Conservation (phyloP, 2,113 vertebrate genomes). For the Hemiprocne comata region DNA sequence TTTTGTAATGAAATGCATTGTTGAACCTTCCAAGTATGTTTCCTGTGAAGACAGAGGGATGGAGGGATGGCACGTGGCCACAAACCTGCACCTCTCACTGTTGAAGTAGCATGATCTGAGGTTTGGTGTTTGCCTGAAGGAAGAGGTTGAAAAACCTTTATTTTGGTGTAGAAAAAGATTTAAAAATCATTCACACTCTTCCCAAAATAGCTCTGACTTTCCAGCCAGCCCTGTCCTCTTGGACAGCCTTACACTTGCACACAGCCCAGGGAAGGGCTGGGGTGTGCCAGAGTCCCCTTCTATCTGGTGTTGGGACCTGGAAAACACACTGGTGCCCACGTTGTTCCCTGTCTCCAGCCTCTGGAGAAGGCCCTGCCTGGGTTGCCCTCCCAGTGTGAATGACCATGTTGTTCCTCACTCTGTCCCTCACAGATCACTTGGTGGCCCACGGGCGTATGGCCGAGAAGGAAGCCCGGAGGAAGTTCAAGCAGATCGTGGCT, state of each 20-base stretch:
- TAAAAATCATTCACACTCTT: fast-evolving
- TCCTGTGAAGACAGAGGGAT: not conserved
- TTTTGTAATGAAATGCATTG: not conserved
- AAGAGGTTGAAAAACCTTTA: not conserved
- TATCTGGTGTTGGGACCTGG: not conserved
- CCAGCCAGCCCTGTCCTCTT: not conserved
- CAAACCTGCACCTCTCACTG: not conserved
- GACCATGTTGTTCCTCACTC: not conserved
- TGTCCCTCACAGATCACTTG: slow-evolving; percentile 85
- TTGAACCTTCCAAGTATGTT: not conserved
- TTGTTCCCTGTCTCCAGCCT: not conserved
- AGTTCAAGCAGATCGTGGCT: slow-evolving; percentile 98
- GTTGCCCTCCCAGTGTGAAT: not conserved
- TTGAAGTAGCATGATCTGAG: fast-evolving
- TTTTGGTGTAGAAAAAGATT: not conserved
- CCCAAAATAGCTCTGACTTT: not conserved
- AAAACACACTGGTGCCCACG: fast-evolving
- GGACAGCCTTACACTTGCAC: not conserved
- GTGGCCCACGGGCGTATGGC: slow-evolving; percentile 98
- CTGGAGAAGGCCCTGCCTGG: not conserved
- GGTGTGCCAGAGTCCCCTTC: fast-evolving
- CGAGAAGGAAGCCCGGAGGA: slow-evolving; percentile 94
- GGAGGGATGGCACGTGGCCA: not conserved
- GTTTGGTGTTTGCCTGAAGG: not conserved
- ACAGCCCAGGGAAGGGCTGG: not conserved